phyloP scores from a whole-genome alignment of 2,113 vertebrate species.

The Mus musculus region DNA sequence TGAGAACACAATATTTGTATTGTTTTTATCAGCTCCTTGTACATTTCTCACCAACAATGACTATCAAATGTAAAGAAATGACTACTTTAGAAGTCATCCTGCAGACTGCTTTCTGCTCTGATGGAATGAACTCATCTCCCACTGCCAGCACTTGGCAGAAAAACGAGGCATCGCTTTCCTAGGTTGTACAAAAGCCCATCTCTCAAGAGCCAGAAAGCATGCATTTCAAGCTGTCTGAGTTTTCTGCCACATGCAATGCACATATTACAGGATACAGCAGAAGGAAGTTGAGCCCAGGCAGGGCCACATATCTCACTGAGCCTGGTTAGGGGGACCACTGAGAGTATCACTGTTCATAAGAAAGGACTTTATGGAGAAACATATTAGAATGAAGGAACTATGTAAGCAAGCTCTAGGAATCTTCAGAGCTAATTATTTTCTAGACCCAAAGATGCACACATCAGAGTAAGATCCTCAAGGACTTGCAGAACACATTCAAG shows the following conservation, averaged over 20 bases:
- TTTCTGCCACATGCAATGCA: not conserved
- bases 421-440: not conserved
- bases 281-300: not conserved
- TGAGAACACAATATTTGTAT: not conserved
- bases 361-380: not conserved
- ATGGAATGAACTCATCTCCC: not conserved
- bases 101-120: not conserved
- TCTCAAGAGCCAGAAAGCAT: not conserved
- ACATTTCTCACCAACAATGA: not conserved
- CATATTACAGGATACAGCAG: not conserved
- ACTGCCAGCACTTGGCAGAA: not conserved
- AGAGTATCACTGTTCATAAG: not conserved
- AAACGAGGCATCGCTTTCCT: not conserved
- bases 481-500: not conserved
- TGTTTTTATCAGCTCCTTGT: not conserved
- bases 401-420: not conserved
- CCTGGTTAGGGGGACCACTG: not conserved
- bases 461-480: not conserved
- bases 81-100: not conserved
- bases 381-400: not conserved
- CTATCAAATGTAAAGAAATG: not conserved
- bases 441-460: not conserved
- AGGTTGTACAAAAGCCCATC: not conserved
- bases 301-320: not conserved
- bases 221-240: not conserved